These are phyloP conservation scores for Dromococcyx pavoninus DNA, from an alignment of 2,797 vertebrate genomes.

Conservation along the genomic window DNA sequence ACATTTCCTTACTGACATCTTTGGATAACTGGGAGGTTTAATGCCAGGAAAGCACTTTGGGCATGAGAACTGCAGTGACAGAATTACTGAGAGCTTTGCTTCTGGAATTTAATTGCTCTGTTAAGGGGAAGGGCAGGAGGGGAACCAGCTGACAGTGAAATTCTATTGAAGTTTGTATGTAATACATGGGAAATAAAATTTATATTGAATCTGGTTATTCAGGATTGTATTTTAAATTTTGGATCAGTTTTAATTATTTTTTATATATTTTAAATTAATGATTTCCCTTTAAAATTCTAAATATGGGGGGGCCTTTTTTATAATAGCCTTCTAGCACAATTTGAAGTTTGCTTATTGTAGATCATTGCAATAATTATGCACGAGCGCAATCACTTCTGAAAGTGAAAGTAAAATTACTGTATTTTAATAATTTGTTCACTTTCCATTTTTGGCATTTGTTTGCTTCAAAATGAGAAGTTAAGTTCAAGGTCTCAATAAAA, in stretches of 20 bases:
- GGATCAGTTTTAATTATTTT: not conserved
- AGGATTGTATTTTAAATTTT: not conserved
- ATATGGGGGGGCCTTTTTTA: not conserved
- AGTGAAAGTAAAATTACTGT: not conserved
- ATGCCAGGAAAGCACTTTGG: conserved; percentile 21
- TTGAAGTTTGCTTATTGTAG: not conserved
- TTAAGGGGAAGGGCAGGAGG: not conserved
- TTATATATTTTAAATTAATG: not conserved
- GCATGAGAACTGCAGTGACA: conserved; percentile 21
- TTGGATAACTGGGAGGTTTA: conserved; percentile 16
- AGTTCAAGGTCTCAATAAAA: conserved; percentile 13
- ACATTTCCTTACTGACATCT: conserved; percentile 26
- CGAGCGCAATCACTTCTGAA: not conserved
- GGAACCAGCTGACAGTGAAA: conserved; percentile 30
- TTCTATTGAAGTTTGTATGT: not conserved
- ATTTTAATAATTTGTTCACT: not conserved
- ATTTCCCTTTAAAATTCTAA: not conserved
- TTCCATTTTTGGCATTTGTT: not conserved
- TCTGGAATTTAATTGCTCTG: conserved; percentile 41
- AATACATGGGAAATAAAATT: not conserved
- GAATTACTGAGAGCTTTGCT: conserved; percentile 11
- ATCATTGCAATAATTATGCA: not conserved
- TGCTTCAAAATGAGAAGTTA: not conserved
- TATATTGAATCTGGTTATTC: not conserved
- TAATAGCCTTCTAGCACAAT: not conserved